These are phyloP conservation scores for Heliocidaris erythrogramma DNA, from an alignment of 35 echinoderm and acorn worm genomes.

Conservation along the genomic window DNA sequence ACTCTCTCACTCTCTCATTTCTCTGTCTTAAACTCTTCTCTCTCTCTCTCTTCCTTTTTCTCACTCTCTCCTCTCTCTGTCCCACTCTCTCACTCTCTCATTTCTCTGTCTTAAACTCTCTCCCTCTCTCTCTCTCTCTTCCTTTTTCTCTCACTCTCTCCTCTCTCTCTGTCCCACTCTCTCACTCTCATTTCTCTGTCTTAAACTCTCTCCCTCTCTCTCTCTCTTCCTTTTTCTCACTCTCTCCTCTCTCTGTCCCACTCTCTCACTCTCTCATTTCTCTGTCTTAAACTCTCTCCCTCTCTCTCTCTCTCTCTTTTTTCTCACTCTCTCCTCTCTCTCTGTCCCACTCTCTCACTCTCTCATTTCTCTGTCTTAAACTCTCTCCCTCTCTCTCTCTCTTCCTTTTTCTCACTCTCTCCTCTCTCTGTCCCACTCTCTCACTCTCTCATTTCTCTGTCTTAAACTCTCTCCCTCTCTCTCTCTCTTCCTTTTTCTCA, in stretches of 20 bases:
- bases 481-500: conserved; percentile 59
- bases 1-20: no score
- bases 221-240: background rate
- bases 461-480: conserved; percentile 54
- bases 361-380: background rate
- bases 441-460: conserved; percentile 56
- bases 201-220: no score
- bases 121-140: no score
- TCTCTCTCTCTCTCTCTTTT: background rate
- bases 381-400: conserved; percentile 3
- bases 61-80: background rate
- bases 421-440: conserved; percentile 23
- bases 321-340: background rate
- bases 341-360: background rate
- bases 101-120: no score
- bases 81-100: background rate
- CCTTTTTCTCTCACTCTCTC: no score
- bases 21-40: no score
- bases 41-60: no score
- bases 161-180: conserved; percentile 9
- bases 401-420: conserved; percentile 29
- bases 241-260: background rate
- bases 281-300: no score
- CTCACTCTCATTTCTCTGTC: background rate
- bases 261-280: no score